A percentile compares a stretch with the other conserved stretches of the same genome.
phyloP scores from a whole-genome alignment of 2,113 vertebrate species.

The Quiscalus mexicanus region DNA sequence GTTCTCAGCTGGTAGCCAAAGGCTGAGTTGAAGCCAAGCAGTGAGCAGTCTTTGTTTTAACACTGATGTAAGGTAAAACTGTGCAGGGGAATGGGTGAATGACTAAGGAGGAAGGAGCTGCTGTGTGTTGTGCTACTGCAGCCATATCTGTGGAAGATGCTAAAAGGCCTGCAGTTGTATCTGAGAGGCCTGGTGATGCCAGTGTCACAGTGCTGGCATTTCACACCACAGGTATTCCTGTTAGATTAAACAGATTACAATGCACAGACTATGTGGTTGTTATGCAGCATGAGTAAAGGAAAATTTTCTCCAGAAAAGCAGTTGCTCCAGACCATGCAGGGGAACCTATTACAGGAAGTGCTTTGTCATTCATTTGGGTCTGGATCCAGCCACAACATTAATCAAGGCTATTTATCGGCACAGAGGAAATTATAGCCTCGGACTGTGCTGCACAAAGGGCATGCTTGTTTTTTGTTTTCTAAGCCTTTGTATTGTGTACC shows the following conservation, averaged over 20 bases:
- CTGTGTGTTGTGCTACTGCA: neutral
- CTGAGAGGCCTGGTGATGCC: neutral
- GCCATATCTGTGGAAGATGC: accelerated
- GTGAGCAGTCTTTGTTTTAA: neutral
- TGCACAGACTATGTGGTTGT: neutral
- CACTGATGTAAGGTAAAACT: neutral
- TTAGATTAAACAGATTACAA: neutral
- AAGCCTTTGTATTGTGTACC: neutral
- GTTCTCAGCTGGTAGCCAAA: neutral
- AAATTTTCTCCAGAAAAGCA: slow-evolving; percentile 16
- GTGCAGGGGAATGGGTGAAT: neutral
- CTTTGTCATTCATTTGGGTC: slow-evolving; percentile 44
- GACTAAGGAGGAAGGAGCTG: neutral
- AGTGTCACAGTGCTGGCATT: neutral
- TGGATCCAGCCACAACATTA: slow-evolving; percentile 35
- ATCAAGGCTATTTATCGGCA: slow-evolving; percentile 34
- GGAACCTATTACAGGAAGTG: slow-evolving; percentile 19
- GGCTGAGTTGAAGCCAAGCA: neutral
- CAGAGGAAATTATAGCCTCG: neutral
- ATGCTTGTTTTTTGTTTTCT: neutral
- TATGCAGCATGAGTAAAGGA: neutral
- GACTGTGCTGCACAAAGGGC: neutral
- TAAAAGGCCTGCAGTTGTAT: neutral
- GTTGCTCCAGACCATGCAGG: slow-evolving; percentile 17
- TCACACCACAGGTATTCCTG: neutral